Percentiles rank a stretch among this genome's conserved stretches.
Conservation (phyloP, 2,797 vertebrate species). For the Orestias chungarensis region DNA sequence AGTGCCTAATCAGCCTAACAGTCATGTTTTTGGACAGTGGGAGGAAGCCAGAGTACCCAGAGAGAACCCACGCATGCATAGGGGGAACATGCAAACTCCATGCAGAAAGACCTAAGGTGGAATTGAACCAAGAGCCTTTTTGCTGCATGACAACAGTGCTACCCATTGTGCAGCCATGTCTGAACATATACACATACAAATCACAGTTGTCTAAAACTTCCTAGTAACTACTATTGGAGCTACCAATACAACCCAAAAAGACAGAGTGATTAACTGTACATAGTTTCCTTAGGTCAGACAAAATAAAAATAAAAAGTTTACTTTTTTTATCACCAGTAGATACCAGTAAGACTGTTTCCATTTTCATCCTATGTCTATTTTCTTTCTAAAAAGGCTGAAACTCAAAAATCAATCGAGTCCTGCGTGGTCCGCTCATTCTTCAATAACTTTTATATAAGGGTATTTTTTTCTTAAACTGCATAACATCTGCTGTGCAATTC, state of each 20-base stretch:
- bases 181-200: conserved; percentile 1
- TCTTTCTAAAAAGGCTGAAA: conserved; percentile 34
- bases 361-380: conserved; percentile 13
- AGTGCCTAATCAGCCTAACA: no score
- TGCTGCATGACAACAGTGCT: no score
- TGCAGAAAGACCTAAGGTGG: no score
- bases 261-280: not conserved
- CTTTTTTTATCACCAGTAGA: conserved; percentile 9
- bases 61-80: no score
- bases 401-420: conserved; percentile 15
- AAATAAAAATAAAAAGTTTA: conserved; percentile 16
- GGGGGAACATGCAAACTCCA: no score
- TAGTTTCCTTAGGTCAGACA: conserved; percentile 24
- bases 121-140: no score
- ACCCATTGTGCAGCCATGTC: no score
- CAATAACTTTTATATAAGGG: conserved; percentile 48
- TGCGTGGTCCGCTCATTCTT: conserved; percentile 30
- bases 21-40: no score
- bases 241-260: not conserved
- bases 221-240: not conserved
- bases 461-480: conserved; percentile 57
- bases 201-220: conserved; percentile 12
- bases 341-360: conserved; percentile 7
- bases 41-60: no score
- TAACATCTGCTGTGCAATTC: conserved; percentile 56